Percentiles rank a stretch among this genome's conserved stretches.
phyloP scores from a whole-genome alignment of 2,113 vertebrate species.

The Dinomys branickii region DNA sequence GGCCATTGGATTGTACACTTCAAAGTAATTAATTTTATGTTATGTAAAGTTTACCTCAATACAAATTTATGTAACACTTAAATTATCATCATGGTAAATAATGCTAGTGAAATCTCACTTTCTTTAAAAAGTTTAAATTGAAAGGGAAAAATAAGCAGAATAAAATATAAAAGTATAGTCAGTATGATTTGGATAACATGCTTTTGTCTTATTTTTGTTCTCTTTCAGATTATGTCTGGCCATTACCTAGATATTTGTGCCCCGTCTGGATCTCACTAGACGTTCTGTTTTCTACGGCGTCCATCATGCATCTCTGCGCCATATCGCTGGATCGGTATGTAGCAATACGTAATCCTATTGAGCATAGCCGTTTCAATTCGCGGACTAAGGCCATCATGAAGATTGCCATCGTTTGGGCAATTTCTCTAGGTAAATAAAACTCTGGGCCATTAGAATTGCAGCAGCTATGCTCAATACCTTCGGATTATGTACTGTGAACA shows the following conservation, averaged over 20 bases:
- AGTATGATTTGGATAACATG: constrained; percentile 26
- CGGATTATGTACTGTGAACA: constrained; percentile 84
- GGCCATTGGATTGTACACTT: not conserved
- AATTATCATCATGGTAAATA: not conserved
- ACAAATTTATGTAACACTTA: not conserved
- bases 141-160: not conserved
- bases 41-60: not conserved
- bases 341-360: constrained; percentile 98
- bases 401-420: constrained; percentile 99
- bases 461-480: constrained; percentile 81
- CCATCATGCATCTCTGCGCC: constrained; percentile 99
- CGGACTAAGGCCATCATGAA: constrained; percentile 99
- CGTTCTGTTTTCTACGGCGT: constrained; percentile 98
- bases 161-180: not conserved
- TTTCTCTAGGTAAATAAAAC: constrained; percentile 93
- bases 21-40: not conserved
- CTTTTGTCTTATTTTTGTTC: constrained; percentile 82
- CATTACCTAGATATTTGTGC: constrained; percentile 94
- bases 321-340: constrained; percentile 99
- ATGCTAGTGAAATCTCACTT: not conserved
- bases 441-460: constrained; percentile 79
- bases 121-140: constrained; percentile 20
- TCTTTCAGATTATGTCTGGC: constrained; percentile 96
- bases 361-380: constrained; percentile 99
- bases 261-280: constrained; percentile 99